phyloP scores from a whole-genome alignment of 2,797 vertebrate species.

The Sebastes kiyomatsui region DNA sequence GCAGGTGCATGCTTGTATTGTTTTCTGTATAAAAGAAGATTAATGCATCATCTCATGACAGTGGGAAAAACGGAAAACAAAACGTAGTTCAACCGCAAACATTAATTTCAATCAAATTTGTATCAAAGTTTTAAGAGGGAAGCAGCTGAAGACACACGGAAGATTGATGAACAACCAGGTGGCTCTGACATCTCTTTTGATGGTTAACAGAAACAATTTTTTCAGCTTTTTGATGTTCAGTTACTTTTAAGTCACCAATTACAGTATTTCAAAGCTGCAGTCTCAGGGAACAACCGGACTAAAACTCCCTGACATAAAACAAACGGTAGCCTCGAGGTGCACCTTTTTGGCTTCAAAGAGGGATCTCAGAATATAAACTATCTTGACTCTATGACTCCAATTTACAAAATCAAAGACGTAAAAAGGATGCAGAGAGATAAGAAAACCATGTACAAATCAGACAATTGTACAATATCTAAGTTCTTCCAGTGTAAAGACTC shows the following conservation, averaged over 20 bases:
- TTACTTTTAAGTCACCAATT: slow-evolving; percentile 73
- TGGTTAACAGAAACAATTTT: slow-evolving; percentile 63
- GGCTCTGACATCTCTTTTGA: slow-evolving; percentile 67
- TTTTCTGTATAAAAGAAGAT: slow-evolving; percentile 23
- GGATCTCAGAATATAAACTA: slow-evolving; percentile 27
- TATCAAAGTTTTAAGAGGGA: slow-evolving; percentile 51
- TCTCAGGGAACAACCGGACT: slow-evolving; percentile 40
- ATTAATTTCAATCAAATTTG: slow-evolving; percentile 54
- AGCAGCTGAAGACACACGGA: slow-evolving; percentile 42
- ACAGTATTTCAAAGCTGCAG: slow-evolving; percentile 74
- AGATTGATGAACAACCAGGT: slow-evolving; percentile 74
- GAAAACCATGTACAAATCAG: not conserved
- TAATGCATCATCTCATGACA: slow-evolving; percentile 18
- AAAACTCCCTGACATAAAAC: slow-evolving; percentile 57
- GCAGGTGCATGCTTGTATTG: slow-evolving; percentile 12
- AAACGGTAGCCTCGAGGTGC: slow-evolving; percentile 46
- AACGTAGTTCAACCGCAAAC: slow-evolving; percentile 25
- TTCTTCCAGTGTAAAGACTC: not conserved
- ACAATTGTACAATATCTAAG: not conserved
- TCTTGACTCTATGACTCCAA: slow-evolving; percentile 37
- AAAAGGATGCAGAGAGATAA: slow-evolving; percentile 12
- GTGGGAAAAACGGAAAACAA: slow-evolving; percentile 12
- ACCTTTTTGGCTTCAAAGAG: slow-evolving; percentile 61
- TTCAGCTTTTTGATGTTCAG: slow-evolving; percentile 65
- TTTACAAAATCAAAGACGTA: slow-evolving; percentile 39